Base-by-base conservation (phyloP, 2,888 invertebrate species). In the Hetaerina titia region DNA sequence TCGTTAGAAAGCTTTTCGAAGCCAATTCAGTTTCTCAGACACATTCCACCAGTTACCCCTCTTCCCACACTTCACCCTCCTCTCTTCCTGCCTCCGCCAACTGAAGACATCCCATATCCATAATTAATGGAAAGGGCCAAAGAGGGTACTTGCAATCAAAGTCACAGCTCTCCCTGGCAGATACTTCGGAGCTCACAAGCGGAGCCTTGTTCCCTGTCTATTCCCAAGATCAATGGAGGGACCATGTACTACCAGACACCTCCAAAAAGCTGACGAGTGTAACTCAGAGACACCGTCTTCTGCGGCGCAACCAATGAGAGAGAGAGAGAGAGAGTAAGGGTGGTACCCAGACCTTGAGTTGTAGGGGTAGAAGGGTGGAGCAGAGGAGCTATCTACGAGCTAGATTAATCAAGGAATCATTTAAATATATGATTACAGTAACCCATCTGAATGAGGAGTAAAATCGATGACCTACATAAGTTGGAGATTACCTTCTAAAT, bases 101-200 rank as follows among this genome's bases (percentile, higher is more conserved):
- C 69, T n/a, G 22, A n/a, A 57, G 58, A 56, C 64, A 22, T 64
- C n/a, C 56, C 45, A 25, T 56, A 57, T 92, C 92, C 92, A 92
- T 92, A 92, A 74, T 69, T 92, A 69, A 92, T 92, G 92, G 92
- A 74, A 92, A 69, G 56, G 92, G 92, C 63, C 64, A 60, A 64
- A 64, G 63, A 90, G 90, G 90, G 25, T 56, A 60, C 90, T 56
- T 69, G 92, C 56, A 57, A 92, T 92, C 92, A 56, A 92, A 45
- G 92, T 69, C 69, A 69, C 90, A 9, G 8, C 15, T 63, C 92
- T 92, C 64, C 92, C 22, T 22, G 56, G 92, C 57, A 81, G 81
- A 25, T 81, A 0, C 81, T 31, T 81, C 8, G 13, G 69, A 92
- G 69, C 19, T 92, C n/a, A 57, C 58, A 57, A n/a, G 58, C 22